phyloP scores from a whole-genome alignment of 2,888 invertebrate species.

The Meloe dianella region DNA sequence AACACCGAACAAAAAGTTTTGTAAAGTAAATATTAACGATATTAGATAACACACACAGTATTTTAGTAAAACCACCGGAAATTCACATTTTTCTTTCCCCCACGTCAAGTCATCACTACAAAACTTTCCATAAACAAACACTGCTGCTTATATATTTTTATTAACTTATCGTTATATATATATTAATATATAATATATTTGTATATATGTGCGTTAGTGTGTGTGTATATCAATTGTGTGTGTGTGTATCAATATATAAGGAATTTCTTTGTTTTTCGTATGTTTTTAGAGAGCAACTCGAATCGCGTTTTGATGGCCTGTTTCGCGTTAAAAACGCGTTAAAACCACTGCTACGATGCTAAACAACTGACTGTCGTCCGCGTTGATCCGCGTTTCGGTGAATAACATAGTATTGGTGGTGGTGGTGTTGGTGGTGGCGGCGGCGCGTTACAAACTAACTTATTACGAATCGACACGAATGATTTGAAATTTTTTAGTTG shows the following conservation, averaged over 20 bases:
- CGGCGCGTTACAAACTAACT: too few species aligned
- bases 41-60: too few species aligned
- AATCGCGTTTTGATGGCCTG: background rate
- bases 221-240: too few species aligned
- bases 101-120: background rate
- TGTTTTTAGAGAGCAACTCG: background rate
- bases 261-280: background rate
- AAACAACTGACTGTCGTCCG: too few species aligned
- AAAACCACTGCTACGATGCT: too few species aligned
- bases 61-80: background rate
- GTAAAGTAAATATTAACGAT: too few species aligned
- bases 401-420: background rate
- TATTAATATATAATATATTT: too few species aligned
- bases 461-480: too few species aligned
- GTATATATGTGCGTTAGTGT: too few species aligned
- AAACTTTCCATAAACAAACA: conserved; percentile 7
- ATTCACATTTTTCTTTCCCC: conserved; percentile 1
- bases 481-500: too few species aligned
- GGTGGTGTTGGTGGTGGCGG: background rate
- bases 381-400: too few species aligned
- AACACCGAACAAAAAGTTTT: too few species aligned
- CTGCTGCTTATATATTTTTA: background rate
- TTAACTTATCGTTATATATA: background rate
- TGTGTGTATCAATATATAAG: background rate
- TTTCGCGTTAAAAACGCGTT: background rate